A percentile compares a stretch with the other conserved stretches of the same genome.
These are phyloP conservation scores for Oceanodroma tethys DNA, from an alignment of 2,113 vertebrate genomes.

Conservation along the genomic window DNA sequence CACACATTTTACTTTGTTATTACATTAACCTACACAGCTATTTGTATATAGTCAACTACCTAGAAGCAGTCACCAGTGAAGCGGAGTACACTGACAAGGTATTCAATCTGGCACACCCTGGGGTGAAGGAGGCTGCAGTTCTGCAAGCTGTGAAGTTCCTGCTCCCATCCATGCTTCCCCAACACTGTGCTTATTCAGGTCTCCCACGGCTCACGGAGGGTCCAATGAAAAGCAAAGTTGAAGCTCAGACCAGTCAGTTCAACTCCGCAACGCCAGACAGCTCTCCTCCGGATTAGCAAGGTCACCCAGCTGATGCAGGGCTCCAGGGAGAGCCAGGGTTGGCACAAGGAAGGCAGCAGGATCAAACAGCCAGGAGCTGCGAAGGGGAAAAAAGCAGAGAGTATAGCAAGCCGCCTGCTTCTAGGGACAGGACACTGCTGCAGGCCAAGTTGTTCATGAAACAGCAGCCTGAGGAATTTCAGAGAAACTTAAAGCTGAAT, in stretches of 20 bases:
- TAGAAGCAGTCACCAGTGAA: neutral
- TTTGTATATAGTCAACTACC: accelerated
- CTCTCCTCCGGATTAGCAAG: accelerated
- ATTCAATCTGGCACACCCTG: neutral
- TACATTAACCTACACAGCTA: neutral
- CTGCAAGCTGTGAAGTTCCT: neutral
- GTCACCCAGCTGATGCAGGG: neutral
- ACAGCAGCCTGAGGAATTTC: neutral
- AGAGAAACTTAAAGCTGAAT: neutral
- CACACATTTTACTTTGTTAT: neutral
- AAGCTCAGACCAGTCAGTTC: neutral
- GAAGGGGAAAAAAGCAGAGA: neutral
- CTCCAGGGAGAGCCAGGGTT: neutral
- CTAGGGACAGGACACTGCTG: neutral
- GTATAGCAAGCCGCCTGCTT: neutral
- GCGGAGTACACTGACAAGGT: neutral
- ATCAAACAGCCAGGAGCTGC: neutral
- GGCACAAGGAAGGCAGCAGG: neutral
- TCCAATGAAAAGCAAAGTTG: accelerated
- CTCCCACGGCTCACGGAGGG: neutral
- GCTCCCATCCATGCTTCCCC: neutral
- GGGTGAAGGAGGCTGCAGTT: neutral
- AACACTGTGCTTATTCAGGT: neutral
- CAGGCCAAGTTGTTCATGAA: neutral
- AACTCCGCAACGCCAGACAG: neutral